Base-by-base conservation (phyloP, 2,113 vertebrate genomes). In the Labrus mixtus region DNA sequence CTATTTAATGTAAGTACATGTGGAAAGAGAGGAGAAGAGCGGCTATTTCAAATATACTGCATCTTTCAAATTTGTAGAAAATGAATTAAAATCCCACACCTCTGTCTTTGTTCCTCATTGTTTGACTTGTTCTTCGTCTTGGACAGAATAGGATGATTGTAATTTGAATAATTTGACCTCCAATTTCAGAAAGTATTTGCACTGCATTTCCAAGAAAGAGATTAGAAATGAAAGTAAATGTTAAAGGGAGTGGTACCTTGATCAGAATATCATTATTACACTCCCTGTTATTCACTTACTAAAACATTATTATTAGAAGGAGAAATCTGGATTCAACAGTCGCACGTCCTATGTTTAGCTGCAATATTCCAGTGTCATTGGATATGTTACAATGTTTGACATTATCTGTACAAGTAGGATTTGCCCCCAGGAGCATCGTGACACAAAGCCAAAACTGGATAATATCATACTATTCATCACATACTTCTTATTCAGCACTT, bases 131-230 rank as follows among this genome's bases (percentile, higher is more conserved):
- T 94, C 94, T 90, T 95, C 95, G 92, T 95, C 94, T 93, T 92
- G 93, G 95, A 94, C 92, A 95, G 94, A 95, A 94, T 95, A 95
- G 90, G 94, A 82, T 61, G 95, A 95, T 93, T 43, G 81, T 76
- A 41, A 83, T 80, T 83, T 72, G 50, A 88, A 66, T 78, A 58
- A 94, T 95, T 94, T 95, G 94, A 96, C 95, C 73, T 87, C 94
- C 96, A 96, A 97, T 97, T 97, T 97, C 95, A 72, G 94, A 94
- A 95, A 95, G 95, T 97, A 96, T 97, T 98, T 97, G 97, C 95
- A 95, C 90, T 95, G 93, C 91, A 93, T 95, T 89, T 94, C 91
- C 90, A 90, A 93, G 90, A 94, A 95, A 95, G 93, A 94, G 95
- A 96, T 95, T 93, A 95, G 94, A 97, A 97, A 97, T 96, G 96